A percentile compares a stretch with the other conserved stretches of the same genome.
Conservation (phyloP, 2,888 invertebrate species). For the Caenorhabditis sp. region DNA sequence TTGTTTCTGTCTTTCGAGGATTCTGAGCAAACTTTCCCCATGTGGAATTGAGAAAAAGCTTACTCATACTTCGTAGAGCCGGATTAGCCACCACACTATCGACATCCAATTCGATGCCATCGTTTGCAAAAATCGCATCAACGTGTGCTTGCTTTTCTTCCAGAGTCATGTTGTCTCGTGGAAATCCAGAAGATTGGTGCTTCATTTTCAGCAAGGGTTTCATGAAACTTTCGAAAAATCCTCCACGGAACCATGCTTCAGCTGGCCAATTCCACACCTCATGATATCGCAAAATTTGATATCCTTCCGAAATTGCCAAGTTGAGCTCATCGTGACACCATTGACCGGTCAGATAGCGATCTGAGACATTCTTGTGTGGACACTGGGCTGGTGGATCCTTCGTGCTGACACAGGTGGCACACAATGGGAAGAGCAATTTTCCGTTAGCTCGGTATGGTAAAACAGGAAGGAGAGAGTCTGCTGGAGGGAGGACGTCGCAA, state of each 20-base stretch:
- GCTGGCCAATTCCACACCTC: constrained; percentile 28
- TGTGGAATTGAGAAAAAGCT: background rate
- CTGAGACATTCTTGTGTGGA: too few species aligned
- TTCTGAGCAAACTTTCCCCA: constrained; percentile 17
- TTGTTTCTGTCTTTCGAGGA: background rate
- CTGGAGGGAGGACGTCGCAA: background rate
- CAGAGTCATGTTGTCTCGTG: background rate
- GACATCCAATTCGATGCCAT: background rate
- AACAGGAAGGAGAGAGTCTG: background rate
- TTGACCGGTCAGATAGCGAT: background rate
- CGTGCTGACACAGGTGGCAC: too few species aligned
- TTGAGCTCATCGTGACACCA: constrained; percentile 3
- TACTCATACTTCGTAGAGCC: background rate
- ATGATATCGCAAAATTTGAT: constrained; percentile 16
- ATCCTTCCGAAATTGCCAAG: constrained; percentile 9
- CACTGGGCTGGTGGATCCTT: too few species aligned
- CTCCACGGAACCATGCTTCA: constrained; percentile 16
- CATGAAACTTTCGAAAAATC: constrained; percentile 20
- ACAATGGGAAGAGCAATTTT: too few species aligned
- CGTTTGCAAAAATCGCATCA: background rate
- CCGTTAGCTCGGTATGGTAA: too few species aligned
- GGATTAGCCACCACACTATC: background rate
- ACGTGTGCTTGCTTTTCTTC: background rate
- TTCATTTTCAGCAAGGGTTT: constrained; percentile 19
- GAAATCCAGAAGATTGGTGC: constrained; percentile 24